Evolutionary conservation across 2,797 vertebrate genomes (phyloP), one percentile per base, ranked within the genome.

Genomic region (Coregonus ussuriensis): DNA sequence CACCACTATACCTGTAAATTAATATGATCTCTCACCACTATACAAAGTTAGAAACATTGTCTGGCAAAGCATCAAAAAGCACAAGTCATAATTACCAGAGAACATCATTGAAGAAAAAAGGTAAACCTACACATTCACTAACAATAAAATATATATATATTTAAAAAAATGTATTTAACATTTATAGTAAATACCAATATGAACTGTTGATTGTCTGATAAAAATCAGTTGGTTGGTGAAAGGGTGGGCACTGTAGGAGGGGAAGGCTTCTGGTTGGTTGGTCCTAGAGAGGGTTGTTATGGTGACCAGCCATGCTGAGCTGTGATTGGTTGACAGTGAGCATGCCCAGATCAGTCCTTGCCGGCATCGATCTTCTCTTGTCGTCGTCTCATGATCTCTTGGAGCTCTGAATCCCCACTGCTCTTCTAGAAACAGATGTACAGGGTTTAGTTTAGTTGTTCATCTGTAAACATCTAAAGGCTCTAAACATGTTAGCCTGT

Each of bases 341-440:
- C n/a, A 9, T 6, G 56, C 54, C 47, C n/a, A 69, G 54, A 80
- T 93, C 84, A 93, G 79, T 92, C 89, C 69, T 85, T 87, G 85
- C 85, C 80, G 84, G 87, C 59, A 0, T 95, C 90, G 1, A 93
- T 92, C 85, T 91, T 95, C 90, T 96, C 91, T 90, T 96, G 94
- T 82, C 89, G 93, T 76, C 90, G 89, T 89, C 85, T 95, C 96
- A 99, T 96, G 85, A 99, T 93, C 82, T 96, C 95, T 80, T 96
- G 92, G 70, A 99, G 93, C 89, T 99, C 97, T 0, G 97, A 93
- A 72, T 95, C 95, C 0, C 95, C 96, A 25, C 86, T 92, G 85
- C 84, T 93, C 78, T 93, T 95, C 97, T 99, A 82, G 18, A 85
- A 67, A 78, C 76, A 91, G 81, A 67, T 1, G 68, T 16, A 1